Evolutionary conservation across 2,888 invertebrate species (phyloP).

Genomic region (Atrina japonica): DNA sequence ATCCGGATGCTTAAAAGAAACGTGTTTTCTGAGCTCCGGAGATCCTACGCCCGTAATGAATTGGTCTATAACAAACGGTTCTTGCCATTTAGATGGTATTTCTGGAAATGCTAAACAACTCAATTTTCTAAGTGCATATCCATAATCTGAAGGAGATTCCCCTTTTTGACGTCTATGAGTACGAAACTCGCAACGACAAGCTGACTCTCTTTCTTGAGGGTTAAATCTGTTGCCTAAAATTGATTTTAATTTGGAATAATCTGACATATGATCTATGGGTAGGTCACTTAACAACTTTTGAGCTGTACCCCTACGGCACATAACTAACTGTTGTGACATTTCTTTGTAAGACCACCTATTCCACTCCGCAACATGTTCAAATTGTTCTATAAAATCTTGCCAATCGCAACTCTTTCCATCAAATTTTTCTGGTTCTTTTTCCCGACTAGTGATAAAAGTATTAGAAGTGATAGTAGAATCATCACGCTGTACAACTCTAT

Average conservation of each 20-base stretch:
- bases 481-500: too few species aligned
- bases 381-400: slow-evolving; percentile 53
- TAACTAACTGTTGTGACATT: slow-evolving; percentile 27
- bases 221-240: slow-evolving; percentile 18
- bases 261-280: background rate
- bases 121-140: slow-evolving; percentile 23
- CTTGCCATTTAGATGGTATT: slow-evolving; percentile 1
- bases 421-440: slow-evolving; percentile 51
- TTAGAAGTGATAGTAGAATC: too few species aligned
- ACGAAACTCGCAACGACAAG: slow-evolving; percentile 22
- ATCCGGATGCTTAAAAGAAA: slow-evolving; percentile 20
- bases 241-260: slow-evolving; percentile 3
- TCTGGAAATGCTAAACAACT: slow-evolving; percentile 22
- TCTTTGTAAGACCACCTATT: slow-evolving; percentile 41
- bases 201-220: slow-evolving; percentile 19
- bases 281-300: slow-evolving; percentile 24
- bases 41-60: slow-evolving; percentile 13
- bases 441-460: too few species aligned
- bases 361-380: slow-evolving; percentile 51
- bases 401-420: slow-evolving; percentile 47
- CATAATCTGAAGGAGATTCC: slow-evolving; percentile 22
- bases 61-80: slow-evolving; percentile 17
- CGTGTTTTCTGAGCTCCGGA: slow-evolving; percentile 10
- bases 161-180: slow-evolving; percentile 18
- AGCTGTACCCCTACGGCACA: slow-evolving; percentile 22